Conservation (phyloP, 2,113 vertebrate species). For the Syrmaticus mikado region DNA sequence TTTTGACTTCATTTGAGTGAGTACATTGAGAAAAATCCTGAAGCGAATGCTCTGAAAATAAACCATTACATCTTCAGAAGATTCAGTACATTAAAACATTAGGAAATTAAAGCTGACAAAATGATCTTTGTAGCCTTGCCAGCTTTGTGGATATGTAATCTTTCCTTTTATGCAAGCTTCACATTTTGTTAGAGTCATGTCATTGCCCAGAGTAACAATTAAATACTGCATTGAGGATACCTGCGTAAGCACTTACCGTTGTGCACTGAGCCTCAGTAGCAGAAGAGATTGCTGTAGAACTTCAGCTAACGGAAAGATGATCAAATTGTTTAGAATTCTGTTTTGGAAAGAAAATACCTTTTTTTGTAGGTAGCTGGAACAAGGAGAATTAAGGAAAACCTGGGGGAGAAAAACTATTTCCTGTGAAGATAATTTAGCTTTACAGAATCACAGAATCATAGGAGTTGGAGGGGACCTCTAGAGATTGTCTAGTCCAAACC, state of each 20-base stretch:
- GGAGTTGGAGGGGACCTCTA: too few relatives aligned
- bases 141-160: background rate
- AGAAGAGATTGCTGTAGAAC: background rate
- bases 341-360: background rate
- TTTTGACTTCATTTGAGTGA: background rate
- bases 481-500: too few relatives aligned
- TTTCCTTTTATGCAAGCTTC: background rate
- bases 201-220: background rate
- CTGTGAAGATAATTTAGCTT: background rate
- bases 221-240: background rate
- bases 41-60: background rate
- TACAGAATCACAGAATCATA: too few relatives aligned
- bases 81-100: background rate
- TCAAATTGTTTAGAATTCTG: background rate
- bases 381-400: background rate
- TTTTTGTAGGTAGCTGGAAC: background rate
- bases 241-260: background rate
- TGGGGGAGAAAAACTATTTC: background rate
- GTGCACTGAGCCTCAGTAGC: background rate
- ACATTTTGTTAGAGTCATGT: background rate
- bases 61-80: background rate
- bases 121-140: background rate
- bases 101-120: conserved; percentile 1
- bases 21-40: background rate
- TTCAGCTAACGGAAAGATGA: background rate